These are phyloP conservation scores for Tetramorium bicarinatum DNA, from an alignment of 2,888 invertebrate genomes.

Conservation along the genomic window DNA sequence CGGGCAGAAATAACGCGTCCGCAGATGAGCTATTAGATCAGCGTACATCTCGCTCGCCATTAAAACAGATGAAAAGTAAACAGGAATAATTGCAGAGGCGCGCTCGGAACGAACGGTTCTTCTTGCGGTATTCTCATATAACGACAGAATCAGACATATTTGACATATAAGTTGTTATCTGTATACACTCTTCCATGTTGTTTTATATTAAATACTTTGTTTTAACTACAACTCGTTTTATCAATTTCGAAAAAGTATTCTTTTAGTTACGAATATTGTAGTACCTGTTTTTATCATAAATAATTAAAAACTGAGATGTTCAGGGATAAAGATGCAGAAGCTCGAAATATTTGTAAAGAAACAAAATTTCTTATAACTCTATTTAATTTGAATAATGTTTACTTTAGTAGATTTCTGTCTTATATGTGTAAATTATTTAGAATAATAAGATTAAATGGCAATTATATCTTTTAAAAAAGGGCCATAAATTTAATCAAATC, in stretches of 20 bases:
- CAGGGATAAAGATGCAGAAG: neutral
- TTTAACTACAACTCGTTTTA: neutral
- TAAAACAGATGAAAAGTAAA: conserved; percentile 56
- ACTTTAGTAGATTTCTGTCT: neutral
- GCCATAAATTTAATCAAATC: neutral
- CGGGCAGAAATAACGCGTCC: conserved; percentile 39
- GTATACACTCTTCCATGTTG: neutral
- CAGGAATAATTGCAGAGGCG: conserved; percentile 46
- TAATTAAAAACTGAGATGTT: neutral
- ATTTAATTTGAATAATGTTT: neutral
- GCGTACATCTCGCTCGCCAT: conserved; percentile 33
- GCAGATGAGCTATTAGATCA: conserved; percentile 50
- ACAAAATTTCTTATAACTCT: neutral
- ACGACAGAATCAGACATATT: neutral
- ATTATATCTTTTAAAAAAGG: neutral
- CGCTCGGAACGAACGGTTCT: conserved; percentile 31
- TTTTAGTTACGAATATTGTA: neutral
- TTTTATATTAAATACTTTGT: neutral
- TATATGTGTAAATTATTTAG: neutral
- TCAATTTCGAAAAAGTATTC: neutral
- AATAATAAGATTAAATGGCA: neutral
- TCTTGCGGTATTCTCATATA: conserved; percentile 36
- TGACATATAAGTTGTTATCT: neutral
- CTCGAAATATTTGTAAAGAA: neutral
- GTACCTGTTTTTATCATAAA: neutral